These are phyloP conservation scores for Aproaerema taeniolella DNA, from an alignment of 2,888 invertebrate species.

Conservation along the genomic window DNA sequence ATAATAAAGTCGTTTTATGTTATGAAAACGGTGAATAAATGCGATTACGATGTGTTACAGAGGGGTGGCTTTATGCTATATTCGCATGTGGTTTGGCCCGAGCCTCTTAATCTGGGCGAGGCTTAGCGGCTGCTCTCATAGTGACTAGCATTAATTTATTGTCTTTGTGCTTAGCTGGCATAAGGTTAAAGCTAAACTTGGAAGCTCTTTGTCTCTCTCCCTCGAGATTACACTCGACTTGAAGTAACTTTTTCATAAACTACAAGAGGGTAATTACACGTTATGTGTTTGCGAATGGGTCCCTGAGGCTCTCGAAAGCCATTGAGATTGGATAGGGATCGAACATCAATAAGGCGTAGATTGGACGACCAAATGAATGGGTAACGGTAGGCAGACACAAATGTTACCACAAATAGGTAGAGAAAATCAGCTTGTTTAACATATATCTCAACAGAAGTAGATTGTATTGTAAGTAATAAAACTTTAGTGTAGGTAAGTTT, in stretches of 20 bases:
- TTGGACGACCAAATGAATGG: conserved; percentile 4
- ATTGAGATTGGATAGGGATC: conserved; percentile 10
- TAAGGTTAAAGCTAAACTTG: conserved; percentile 41
- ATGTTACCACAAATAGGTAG: too few species aligned
- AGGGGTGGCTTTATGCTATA: conserved; percentile 37
- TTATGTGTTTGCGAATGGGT: conserved; percentile 6
- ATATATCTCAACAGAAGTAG: too few species aligned
- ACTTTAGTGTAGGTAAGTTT: too few species aligned
- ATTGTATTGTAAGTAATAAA: too few species aligned
- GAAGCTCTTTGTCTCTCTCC: conserved; percentile 35
- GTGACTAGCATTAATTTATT: conserved; percentile 54
- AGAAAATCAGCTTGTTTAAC: too few species aligned
- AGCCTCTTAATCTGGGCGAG: conserved; percentile 46
- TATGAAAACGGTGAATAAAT: conserved; percentile 22
- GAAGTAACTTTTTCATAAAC: conserved; percentile 22
- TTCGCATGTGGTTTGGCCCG: conserved; percentile 46
- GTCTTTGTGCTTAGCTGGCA: conserved; percentile 49
- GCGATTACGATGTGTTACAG: conserved; percentile 30
- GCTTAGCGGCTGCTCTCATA: conserved; percentile 44
- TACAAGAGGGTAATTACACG: conserved; percentile 10
- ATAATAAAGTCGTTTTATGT: conserved; percentile 4
- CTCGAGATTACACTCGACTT: conserved; percentile 26
- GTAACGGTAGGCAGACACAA: neutral
- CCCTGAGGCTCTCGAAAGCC: conserved; percentile 1
- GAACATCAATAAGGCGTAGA: conserved; percentile 4